Evolutionary conservation across 2,888 invertebrate species (phyloP).

Genomic region (Panopea generosa): DNA sequence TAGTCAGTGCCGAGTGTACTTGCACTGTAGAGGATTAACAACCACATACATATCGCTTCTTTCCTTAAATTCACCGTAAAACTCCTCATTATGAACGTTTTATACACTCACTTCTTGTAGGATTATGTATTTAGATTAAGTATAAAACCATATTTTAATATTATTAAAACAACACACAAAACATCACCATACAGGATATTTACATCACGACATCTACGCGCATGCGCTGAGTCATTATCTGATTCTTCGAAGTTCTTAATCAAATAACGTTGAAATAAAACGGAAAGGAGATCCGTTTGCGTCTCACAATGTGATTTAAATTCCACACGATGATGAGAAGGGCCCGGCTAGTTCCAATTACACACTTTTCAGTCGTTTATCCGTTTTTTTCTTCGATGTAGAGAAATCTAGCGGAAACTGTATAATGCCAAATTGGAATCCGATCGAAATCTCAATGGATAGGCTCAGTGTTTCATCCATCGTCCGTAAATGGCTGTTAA

Average conservation of each 20-base stretch:
- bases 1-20: conserved; percentile 27
- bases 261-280: conserved; percentile 54
- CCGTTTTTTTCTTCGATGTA: conserved; percentile 27
- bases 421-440: conserved; percentile 52
- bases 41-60: conserved; percentile 13
- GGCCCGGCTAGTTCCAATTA: conserved; percentile 45
- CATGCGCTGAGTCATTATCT: conserved; percentile 54
- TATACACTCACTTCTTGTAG: too few relatives aligned
- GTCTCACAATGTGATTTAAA: conserved; percentile 55
- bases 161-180: conserved; percentile 15
- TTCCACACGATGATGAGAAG: conserved; percentile 42
- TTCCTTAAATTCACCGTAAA: conserved; percentile 8
- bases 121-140: too few relatives aligned
- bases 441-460: conserved; percentile 46
- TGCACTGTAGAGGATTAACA: conserved; percentile 34
- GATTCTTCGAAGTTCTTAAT: conserved; percentile 53
- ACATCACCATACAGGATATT: conserved; percentile 38
- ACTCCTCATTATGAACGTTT: conserved; percentile 19
- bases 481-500: conserved; percentile 53
- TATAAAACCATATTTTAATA: too few relatives aligned
- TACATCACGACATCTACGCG: conserved; percentile 28
- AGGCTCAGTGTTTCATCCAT: conserved; percentile 42
- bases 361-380: conserved; percentile 41
- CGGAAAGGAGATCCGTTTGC: conserved; percentile 45
- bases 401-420: conserved; percentile 28